phyloP scores from a whole-genome alignment of 2,888 invertebrate genomes.

The Polydrusus cervinus region DNA sequence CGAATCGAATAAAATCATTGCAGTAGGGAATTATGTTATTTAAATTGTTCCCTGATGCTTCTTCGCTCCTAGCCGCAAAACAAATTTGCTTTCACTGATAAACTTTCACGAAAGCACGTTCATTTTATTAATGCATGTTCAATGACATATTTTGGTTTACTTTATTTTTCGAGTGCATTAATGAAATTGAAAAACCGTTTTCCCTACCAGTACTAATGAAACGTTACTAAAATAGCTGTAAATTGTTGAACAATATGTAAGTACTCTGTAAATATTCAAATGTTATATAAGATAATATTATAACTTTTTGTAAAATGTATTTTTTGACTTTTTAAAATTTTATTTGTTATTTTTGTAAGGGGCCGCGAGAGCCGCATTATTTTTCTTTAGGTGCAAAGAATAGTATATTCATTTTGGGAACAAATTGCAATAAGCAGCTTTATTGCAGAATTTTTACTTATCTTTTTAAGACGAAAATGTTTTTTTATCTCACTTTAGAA shows the following conservation, averaged over 20 bases:
- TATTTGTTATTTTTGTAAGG: conserved; percentile 65
- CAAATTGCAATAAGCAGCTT: conserved; percentile 51
- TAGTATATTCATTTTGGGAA: conserved; percentile 46
- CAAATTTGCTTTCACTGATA: conserved; percentile 2
- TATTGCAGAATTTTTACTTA: conserved; percentile 40
- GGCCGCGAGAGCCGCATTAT: conserved; percentile 53
- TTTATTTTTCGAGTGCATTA: conserved; percentile 18
- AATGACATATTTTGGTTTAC: not conserved
- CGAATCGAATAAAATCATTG: too few relatives aligned
- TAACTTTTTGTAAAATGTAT: conserved; percentile 64
- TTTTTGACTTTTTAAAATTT: conserved; percentile 67
- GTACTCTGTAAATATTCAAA: conserved; percentile 68
- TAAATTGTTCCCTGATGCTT: not conserved
- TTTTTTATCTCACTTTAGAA: conserved; percentile 7
- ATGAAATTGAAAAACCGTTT: conserved; percentile 18
- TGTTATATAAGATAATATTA: conserved; percentile 62
- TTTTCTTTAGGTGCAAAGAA: conserved; percentile 37
- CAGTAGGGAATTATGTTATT: too few relatives aligned
- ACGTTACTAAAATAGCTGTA: conserved; percentile 58
- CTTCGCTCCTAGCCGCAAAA: not conserved
- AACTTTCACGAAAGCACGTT: conserved; percentile 54
- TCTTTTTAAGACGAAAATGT: conserved; percentile 21
- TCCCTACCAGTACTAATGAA: conserved; percentile 33
- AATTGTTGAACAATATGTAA: conserved; percentile 66
- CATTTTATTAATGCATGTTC: conserved; percentile 40